Evolutionary conservation across 1,140 invertebrate species (phyloP).

Genomic region (Philopotamus ludificatus): DNA sequence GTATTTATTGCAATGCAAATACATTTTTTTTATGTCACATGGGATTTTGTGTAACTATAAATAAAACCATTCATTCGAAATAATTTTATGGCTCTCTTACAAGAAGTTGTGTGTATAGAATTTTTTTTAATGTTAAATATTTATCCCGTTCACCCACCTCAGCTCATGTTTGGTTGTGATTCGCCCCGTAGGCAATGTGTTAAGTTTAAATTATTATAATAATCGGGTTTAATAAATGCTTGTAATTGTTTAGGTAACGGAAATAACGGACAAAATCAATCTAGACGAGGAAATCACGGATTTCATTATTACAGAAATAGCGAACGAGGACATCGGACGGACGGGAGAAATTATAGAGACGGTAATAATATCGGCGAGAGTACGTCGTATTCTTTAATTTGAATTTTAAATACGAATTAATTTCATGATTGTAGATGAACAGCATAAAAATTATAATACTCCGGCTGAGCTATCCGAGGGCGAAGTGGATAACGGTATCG

Average conservation of each 20-base stretch:
- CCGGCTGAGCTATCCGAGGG: slow-evolving; percentile 34
- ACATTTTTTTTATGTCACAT: too few relatives aligned
- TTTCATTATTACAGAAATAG: slow-evolving; percentile 38
- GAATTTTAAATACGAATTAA: background rate
- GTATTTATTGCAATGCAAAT: too few relatives aligned
- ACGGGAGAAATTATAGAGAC: slow-evolving; percentile 28
- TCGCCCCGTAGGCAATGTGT: slow-evolving; percentile 11
- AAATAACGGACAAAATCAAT: slow-evolving; percentile 16
- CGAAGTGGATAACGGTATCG: slow-evolving; percentile 14
- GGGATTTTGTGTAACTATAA: too few relatives aligned
- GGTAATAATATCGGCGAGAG: too few relatives aligned
- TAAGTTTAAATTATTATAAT: background rate
- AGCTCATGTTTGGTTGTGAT: too few relatives aligned
- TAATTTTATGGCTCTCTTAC: too few relatives aligned
- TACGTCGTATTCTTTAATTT: too few relatives aligned
- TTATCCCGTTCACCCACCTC: too few relatives aligned
- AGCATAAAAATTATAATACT: slow-evolving; percentile 34
- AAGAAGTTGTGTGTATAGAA: too few relatives aligned
- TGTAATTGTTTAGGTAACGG: background rate
- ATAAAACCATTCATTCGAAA: too few relatives aligned
- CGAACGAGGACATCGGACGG: slow-evolving; percentile 25
- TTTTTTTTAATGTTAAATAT: too few relatives aligned
- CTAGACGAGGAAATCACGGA: slow-evolving; percentile 33
- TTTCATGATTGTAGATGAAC: slow-evolving; percentile 18
- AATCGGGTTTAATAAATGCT: too few relatives aligned